Base-by-base conservation (phyloP, 2,113 vertebrate genomes). In the Fulmarus glacialis region DNA sequence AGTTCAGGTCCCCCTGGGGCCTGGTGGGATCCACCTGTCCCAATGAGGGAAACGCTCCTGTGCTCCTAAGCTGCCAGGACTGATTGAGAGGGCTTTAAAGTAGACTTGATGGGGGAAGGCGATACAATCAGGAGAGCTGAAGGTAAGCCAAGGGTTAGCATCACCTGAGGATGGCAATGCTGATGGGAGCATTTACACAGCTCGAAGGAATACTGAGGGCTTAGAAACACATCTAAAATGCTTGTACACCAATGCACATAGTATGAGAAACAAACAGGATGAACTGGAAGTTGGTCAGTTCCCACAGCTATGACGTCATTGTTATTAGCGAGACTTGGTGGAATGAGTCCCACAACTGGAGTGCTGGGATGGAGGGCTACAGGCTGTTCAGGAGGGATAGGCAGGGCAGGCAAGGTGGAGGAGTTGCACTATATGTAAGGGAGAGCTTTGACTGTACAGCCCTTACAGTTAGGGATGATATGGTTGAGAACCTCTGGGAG, bases 271-370 rank as follows among this genome's bases (percentile, higher is more conserved):
- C 2, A 87, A 55, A 29, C 7, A 48, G 43, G 18, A 52, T 59
- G 9, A 66, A 58, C 17, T 27, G 42, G 21, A 59, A 52, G 11
- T 21, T 50, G 13, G 11, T 50, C 30, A 26, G 14, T 58, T 73
- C 16, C 10, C n/a, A 42, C 9, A n/a, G 52, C 12, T 58, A 30
- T 16, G 16, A 32, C n/a, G 10, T 24, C 24, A 23, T 12, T 30
- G 9, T 3, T 58, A n/a, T 40, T 48, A 58, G 9, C 5, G 19
- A 56, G 50, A 34, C 18, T 23, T 66, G 7, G 14, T 34, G 18
- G n/a, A 58, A 48, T n/a, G 15, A 40, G 6, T 48, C 18, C 11
- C 15, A 9, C 0, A 0, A 40, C 0, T 56, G 38, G 38, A 22
- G 22, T 45, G n/a, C 30, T 59, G 24, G 30, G 15, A 50, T 59